Evolutionary conservation across 2,797 vertebrate genomes (phyloP).

Genomic region (Thamnophis elegans): DNA sequence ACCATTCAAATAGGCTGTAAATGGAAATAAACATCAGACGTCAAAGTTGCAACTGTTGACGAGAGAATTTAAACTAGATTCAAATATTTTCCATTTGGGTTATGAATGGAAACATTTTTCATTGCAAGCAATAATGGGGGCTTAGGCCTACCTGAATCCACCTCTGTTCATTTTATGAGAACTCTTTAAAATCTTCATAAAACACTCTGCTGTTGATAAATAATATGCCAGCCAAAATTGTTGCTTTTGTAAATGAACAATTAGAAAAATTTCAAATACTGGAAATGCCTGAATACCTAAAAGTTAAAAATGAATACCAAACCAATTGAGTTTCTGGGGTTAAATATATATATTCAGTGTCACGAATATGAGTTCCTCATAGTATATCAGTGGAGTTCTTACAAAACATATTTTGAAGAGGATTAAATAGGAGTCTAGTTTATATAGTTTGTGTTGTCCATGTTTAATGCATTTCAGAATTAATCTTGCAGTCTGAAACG

Average conservation of each 20-base stretch:
- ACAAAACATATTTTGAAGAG: background rate
- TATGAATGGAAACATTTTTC: background rate
- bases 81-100: background rate
- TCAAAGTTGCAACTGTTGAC: background rate
- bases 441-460: background rate
- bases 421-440: background rate
- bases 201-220: background rate
- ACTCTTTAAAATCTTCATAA: background rate
- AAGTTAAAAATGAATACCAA: background rate
- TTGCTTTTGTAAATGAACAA: background rate
- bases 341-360: background rate
- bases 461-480: background rate
- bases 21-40: rapidly evolving
- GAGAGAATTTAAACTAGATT: background rate
- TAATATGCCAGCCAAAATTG: background rate
- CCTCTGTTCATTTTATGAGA: background rate
- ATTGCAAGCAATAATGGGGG: background rate
- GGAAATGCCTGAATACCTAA: background rate
- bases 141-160: background rate
- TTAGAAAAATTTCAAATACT: background rate
- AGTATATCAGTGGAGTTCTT: background rate
- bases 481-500: background rate
- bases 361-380: background rate
- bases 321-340: background rate
- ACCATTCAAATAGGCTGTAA: conserved; percentile 7